A percentile compares a stretch with the other conserved stretches of the same genome.
Evolutionary conservation across 2,888 invertebrate genomes (phyloP).

Genomic region (Phorcus lineatus): DNA sequence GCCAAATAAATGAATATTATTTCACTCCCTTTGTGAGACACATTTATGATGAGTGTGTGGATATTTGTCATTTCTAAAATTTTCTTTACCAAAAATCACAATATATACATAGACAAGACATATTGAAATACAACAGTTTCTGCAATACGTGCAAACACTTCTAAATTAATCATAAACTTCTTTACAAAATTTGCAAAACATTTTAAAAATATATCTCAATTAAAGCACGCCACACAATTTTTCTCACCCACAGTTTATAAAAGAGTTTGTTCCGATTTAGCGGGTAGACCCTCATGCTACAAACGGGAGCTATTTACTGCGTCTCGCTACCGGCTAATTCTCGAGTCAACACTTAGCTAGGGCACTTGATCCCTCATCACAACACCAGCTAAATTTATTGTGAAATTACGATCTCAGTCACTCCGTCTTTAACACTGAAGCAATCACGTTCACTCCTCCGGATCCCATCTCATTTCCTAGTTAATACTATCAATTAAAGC

Average conservation of each 20-base stretch:
- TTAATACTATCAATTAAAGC: slow-evolving; percentile 56
- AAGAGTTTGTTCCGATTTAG: neutral
- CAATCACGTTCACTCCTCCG: neutral
- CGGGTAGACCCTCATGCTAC: neutral
- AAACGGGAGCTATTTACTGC: neutral
- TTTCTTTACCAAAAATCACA: too few relatives aligned
- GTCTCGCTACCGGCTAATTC: neutral
- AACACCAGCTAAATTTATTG: slow-evolving; percentile 6
- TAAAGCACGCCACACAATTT: too few relatives aligned
- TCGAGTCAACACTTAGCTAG: neutral
- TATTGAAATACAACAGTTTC: too few relatives aligned
- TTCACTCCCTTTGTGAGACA: too few relatives aligned
- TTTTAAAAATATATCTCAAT: too few relatives aligned
- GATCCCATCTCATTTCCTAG: slow-evolving; percentile 41
- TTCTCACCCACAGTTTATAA: neutral
- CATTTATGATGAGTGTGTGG: too few relatives aligned
- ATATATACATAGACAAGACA: too few relatives aligned
- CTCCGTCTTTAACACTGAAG: neutral
- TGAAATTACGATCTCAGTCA: neutral
- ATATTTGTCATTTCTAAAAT: too few relatives aligned
- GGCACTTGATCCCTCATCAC: neutral
- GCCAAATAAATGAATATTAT: too few relatives aligned
- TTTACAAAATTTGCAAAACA: too few relatives aligned
- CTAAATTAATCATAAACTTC: too few relatives aligned
- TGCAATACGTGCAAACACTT: too few relatives aligned